These are phyloP conservation scores for Araneus ventricosus DNA, from an alignment of 1,140 invertebrate genomes.

Conservation along the genomic window DNA sequence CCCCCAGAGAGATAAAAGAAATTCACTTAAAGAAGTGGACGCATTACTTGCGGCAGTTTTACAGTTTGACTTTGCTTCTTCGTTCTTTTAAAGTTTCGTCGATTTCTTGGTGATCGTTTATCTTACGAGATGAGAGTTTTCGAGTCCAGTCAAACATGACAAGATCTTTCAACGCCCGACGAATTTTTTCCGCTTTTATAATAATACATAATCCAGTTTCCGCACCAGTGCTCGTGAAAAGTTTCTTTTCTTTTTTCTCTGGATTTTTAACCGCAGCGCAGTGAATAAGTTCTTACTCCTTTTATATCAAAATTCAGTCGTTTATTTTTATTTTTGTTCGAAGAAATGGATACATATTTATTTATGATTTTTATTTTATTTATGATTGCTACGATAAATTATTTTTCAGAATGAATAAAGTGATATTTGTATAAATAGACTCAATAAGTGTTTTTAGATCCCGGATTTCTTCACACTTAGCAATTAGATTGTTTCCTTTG, in stretches of 20 bases:
- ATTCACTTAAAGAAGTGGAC: constrained; percentile 25
- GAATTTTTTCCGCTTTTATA: not conserved
- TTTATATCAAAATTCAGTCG: too few species aligned
- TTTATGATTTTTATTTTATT: too few species aligned
- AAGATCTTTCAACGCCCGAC: not conserved
- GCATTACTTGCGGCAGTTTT: constrained; percentile 12
- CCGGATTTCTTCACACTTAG: too few species aligned
- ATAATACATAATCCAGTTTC: not conserved
- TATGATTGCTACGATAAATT: too few species aligned
- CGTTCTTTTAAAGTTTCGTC: not conserved
- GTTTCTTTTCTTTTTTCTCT: not conserved
- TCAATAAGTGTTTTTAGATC: too few species aligned
- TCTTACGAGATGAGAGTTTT: not conserved
- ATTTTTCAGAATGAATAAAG: too few species aligned
- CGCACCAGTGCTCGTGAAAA: not conserved
- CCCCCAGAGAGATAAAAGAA: constrained; percentile 20
- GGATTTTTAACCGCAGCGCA: too few species aligned
- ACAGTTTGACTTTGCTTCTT: not conserved
- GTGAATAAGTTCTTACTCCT: too few species aligned
- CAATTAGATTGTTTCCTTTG: too few species aligned
- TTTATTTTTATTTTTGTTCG: too few species aligned
- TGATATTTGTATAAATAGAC: too few species aligned
- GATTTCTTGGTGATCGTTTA: not conserved
- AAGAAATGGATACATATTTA: too few species aligned
- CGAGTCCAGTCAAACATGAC: not conserved